Percentiles rank a stretch among this genome's conserved stretches.
Conservation (phyloP, 2,797 vertebrate species). For the Pteropus rufus region DNA sequence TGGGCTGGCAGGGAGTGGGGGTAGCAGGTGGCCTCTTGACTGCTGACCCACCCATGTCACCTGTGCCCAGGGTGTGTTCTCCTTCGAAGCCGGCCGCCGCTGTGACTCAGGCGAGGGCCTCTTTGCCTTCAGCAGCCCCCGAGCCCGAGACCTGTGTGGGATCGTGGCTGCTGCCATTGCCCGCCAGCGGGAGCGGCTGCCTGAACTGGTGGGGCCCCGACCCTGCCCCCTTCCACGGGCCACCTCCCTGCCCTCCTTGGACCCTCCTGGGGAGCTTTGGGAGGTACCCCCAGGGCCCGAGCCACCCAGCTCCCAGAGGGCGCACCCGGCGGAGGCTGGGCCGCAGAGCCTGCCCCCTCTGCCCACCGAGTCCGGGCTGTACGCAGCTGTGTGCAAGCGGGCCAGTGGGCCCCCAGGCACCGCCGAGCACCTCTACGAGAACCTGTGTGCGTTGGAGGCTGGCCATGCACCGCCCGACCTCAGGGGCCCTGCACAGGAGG, state of each 20-base stretch:
- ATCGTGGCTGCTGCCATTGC: conserved; percentile 82
- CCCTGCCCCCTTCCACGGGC: conserved; percentile 50
- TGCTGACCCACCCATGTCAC: background rate
- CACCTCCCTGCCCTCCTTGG: conserved; percentile 48
- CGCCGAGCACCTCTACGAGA: conserved; percentile 81
- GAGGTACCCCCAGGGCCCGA: background rate
- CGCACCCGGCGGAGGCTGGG: background rate
- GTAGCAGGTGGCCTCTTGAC: background rate
- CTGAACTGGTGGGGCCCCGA: conserved; percentile 30
- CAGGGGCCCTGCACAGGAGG: background rate
- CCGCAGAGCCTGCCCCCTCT: conserved; percentile 51
- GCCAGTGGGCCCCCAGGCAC: conserved; percentile 13
- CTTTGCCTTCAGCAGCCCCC: conserved; percentile 87
- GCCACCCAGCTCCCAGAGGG: background rate
- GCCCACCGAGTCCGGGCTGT: conserved; percentile 57
- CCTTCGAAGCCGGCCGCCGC: conserved; percentile 90
- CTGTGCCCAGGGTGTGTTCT: conserved; percentile 84
- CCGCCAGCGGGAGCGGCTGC: conserved; percentile 67
- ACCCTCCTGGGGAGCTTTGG: conserved; percentile 39
- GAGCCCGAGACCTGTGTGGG: conserved; percentile 83
- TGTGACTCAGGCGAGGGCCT: conserved; percentile 91
- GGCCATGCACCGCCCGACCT: rapidly evolving
- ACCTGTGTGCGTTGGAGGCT: conserved; percentile 65
- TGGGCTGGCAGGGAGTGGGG: background rate
- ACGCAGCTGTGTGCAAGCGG: conserved; percentile 77